Evolutionary conservation across 1,140 invertebrate species (phyloP), one percentile per base, ranked within the genome.

Genomic region (Bombus confusus): DNA sequence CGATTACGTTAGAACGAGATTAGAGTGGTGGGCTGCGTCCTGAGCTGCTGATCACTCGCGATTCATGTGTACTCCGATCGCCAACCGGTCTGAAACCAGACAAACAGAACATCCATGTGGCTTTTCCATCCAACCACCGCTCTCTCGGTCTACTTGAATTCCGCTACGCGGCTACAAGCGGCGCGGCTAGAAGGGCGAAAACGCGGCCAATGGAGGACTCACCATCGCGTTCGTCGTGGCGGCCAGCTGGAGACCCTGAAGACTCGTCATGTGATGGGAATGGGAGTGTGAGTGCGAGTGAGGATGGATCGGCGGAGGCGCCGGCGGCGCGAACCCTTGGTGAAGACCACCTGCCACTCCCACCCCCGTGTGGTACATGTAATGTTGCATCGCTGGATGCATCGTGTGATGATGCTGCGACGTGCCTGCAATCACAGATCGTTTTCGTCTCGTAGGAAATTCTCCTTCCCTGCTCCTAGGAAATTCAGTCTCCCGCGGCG

Each of bases 171-270:
- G 8, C 18, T 25, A 34, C 6, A 34, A 9, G 2, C 31, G 1
- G 18, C 31, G 15, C 3, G 9, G 18, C 66, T 68, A 68, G 18
- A 68, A 34, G 66, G 31, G 34, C 8, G 34, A 18, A 34, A 68
- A 34, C 18, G 1, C 3, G 15, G 3, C 1, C 22, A 66, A 31
- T 15, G 15, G 87, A 84, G 88, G 69, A 94, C 95, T 95, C 87
- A 96, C 96, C 96, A 96, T 96, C 76, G 95, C 95, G 91, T 96
- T 96, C 91, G 96, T 96, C 91, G 96, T 95, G 85, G 95, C 94
- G 64, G 95, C 94, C 68, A 95, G 91, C 86, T 96, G 94, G 90
- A 96, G 93, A 93, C 95, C 94, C 93, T 95, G 95, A 83, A 96
- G 93, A 92, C 95, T 95, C 82, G 95, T 93, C 95, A 95, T 95